These are phyloP conservation scores for Phaethornis superciliosus DNA, from an alignment of 2,113 vertebrate genomes.

Conservation along the genomic window DNA sequence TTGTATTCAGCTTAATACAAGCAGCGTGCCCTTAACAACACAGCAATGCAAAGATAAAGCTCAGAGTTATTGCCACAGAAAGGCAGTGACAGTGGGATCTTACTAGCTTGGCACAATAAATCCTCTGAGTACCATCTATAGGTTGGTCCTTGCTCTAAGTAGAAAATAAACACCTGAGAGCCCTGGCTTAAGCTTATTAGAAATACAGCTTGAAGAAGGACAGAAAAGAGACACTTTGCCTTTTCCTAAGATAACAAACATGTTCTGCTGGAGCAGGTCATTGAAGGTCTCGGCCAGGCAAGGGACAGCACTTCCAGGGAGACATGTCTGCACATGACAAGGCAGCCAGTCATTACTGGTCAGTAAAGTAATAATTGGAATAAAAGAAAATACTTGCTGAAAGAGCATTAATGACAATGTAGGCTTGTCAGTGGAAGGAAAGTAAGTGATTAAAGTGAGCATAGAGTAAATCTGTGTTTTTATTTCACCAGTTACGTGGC, in stretches of 20 bases:
- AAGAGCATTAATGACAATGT: neutral
- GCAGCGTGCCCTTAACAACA: neutral
- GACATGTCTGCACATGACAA: neutral
- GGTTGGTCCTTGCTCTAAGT: neutral
- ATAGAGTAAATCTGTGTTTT: neutral
- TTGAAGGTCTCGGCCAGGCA: neutral
- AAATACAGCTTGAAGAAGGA: neutral
- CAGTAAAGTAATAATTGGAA: neutral
- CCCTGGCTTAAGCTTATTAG: neutral
- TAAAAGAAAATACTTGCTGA: neutral
- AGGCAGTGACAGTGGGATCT: neutral
- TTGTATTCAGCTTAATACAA: conserved; percentile 29
- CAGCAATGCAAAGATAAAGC: neutral
- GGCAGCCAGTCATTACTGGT: neutral
- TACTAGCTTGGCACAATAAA: neutral
- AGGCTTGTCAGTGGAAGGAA: neutral
- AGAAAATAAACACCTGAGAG: neutral
- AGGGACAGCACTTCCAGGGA: neutral
- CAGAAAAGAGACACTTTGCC: neutral
- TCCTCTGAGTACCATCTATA: neutral
- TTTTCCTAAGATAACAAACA: neutral
- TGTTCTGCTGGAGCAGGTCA: neutral
- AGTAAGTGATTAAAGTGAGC: neutral
- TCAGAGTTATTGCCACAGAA: neutral
- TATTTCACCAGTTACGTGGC: neutral